Evolutionary conservation across 2,113 vertebrate species (phyloP), one percentile per base, ranked within the genome.

Genomic region (Amazona vittata): DNA sequence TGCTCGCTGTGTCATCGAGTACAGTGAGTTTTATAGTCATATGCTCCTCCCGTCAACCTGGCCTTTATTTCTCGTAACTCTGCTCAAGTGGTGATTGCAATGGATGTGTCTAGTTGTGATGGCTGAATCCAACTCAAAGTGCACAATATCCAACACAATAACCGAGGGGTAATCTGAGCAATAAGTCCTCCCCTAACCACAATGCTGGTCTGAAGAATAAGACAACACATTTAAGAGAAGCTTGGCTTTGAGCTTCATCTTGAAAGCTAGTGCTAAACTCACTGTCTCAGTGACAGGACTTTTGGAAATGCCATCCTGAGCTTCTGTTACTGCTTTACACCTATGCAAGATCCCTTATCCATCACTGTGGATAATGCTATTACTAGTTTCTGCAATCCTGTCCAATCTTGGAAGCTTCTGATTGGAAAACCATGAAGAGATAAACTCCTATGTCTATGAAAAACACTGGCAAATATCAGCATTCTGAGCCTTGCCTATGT

Each of bases 281-380:
- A 29, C 5, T 62, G 1, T 22, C 11, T 31, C 35, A 64, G 15
- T 47, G 64, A 47, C 1, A 50, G 6, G 4, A 29, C 6, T 64
- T 60, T 68, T 16, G 13, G 15, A n/a, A 76, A 69, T 49, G 12
- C 2, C 16, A 59, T 53, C 10, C 41, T 74, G 29, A 50, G 5
- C 9, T 71, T 85, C 53, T 75, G 16, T 43, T 82, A 82, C 29
- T 59, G 17, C 12, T 65, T 69, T 79, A 3, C 25, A 59, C 4
- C 12, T 83, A 8, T 19, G 28, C 8, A 20, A 31, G 9, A 11
- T n/a, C 11, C 28, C 19, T 57, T 7, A 41, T 11, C 9, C 1
- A 2, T 31, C 12, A 16, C 12, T n/a, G 3, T 6, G 3, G 33
- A 7, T 55, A 74, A 21, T 0, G 0, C 3, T 29, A 0, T 49